Percentiles rank a stretch among this genome's conserved stretches.
These are phyloP conservation scores for Speoplatyrhinus poulsoni DNA, from an alignment of 2,113 vertebrate species.

Conservation along the genomic window DNA sequence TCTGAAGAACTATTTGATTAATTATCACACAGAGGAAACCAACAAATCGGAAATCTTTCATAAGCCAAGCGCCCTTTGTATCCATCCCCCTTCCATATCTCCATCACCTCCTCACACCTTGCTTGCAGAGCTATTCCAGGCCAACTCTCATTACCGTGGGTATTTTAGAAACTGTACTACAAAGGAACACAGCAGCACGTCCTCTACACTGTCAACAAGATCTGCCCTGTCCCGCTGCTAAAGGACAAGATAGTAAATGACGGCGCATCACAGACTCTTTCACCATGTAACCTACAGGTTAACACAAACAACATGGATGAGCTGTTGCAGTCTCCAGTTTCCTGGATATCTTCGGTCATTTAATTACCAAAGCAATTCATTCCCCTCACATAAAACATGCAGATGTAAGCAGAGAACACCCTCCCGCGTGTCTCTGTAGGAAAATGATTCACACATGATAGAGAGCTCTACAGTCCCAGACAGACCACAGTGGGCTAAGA, in stretches of 20 bases:
- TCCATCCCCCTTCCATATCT: conserved; percentile 33
- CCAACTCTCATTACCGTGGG: conserved; percentile 18
- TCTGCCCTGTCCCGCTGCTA: conserved; percentile 3
- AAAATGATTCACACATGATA: conserved; percentile 20
- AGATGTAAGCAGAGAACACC: conserved; percentile 18
- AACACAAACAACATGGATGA: not conserved
- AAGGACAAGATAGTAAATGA: not conserved
- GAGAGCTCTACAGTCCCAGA: not conserved
- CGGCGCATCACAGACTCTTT: not conserved
- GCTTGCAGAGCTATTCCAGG: conserved; percentile 53
- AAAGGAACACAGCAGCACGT: conserved; percentile 36
- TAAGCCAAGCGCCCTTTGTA: conserved; percentile 44
- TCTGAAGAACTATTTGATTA: conserved; percentile 56
- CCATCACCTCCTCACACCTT: conserved; percentile 58
- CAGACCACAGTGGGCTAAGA: conserved; percentile 23
- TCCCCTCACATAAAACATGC: conserved; percentile 4
- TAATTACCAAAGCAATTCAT: not conserved
- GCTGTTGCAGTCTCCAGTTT: conserved; percentile 2
- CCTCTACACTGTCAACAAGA: conserved; percentile 15
- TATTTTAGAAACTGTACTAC: conserved; percentile 36
- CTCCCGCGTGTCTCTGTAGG: not conserved
- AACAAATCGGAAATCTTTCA: conserved; percentile 61
- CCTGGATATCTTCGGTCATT: not conserved
- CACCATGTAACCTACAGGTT: not conserved
- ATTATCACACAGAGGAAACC: conserved; percentile 61